Conservation (phyloP, 2,113 vertebrate species). For the Gambusia holbrooki region DNA sequence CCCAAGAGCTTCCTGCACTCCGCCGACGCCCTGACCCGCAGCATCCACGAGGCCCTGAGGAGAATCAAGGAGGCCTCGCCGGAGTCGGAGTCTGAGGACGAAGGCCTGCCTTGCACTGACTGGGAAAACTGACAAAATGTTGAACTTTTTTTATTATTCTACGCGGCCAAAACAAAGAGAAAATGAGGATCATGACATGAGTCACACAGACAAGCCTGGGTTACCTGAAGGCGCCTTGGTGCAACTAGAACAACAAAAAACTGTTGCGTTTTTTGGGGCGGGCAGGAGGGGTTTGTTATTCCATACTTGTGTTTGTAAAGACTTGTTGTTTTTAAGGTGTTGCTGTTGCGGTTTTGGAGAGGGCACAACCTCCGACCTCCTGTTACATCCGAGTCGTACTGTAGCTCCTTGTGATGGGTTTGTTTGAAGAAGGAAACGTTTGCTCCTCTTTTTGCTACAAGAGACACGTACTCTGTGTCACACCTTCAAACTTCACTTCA, state of each 20-base stretch:
- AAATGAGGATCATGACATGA: not conserved
- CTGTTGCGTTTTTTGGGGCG: no score
- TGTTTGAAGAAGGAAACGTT: slow-evolving; percentile 33
- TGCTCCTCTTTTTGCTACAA: not conserved
- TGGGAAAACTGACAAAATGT: slow-evolving; percentile 90
- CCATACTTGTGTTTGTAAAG: slow-evolving; percentile 47
- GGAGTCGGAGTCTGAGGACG: slow-evolving; percentile 96
- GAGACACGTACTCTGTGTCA: not conserved
- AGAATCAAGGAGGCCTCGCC: slow-evolving; percentile 98
- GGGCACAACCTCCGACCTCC: slow-evolving; percentile 63
- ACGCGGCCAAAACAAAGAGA: slow-evolving; percentile 30
- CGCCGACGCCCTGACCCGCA: slow-evolving; percentile 91
- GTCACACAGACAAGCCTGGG: slow-evolving; percentile 15
- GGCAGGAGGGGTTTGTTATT: not conserved
- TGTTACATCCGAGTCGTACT: slow-evolving; percentile 47
- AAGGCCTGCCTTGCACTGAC: slow-evolving; percentile 90
- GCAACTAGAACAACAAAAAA: slow-evolving; percentile 49
- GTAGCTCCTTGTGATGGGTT: slow-evolving; percentile 66
- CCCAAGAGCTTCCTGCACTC: slow-evolving; percentile 84
- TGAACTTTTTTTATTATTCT: not conserved
- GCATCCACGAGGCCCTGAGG: slow-evolving; percentile 95
- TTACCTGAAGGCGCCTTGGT: slow-evolving; percentile 24
- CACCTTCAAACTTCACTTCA: not conserved
- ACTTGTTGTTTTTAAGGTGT: slow-evolving; percentile 39
- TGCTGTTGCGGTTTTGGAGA: slow-evolving; percentile 32